phyloP scores from a whole-genome alignment of 1,140 invertebrate genomes.

The Eurosta solidaginis region DNA sequence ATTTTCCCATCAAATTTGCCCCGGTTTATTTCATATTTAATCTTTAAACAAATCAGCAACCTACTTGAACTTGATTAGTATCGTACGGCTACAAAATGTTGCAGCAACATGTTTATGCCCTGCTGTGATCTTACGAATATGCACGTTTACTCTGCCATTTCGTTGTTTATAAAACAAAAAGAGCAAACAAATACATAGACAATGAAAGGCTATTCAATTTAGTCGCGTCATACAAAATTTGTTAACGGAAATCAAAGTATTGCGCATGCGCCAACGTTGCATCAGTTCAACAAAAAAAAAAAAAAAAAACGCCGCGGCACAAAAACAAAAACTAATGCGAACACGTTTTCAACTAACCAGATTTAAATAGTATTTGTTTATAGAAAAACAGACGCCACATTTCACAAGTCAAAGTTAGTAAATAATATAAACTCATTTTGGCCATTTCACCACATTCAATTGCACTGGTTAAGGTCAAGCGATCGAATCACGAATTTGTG shows the following conservation, averaged over 20 bases:
- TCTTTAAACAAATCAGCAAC: no score
- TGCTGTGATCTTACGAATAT: not conserved
- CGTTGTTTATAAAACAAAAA: not conserved
- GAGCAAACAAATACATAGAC: not conserved
- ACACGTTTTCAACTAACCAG: not conserved
- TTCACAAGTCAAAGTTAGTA: not conserved
- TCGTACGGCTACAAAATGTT: conserved; percentile 10
- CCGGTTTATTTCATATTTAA: no score
- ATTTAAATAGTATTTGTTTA: not conserved
- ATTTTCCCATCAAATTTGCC: no score
- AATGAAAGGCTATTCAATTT: not conserved
- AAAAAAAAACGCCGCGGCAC: no score
- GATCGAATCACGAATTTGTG: not conserved
- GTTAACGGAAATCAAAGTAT: not conserved
- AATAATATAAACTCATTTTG: not conserved
- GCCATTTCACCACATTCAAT: not conserved
- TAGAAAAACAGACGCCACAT: not conserved
- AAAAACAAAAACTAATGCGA: not conserved
- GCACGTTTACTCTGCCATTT: not conserved
- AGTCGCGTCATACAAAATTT: conserved; percentile 13
- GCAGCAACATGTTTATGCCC: not conserved
- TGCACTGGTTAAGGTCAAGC: conserved; percentile 26
- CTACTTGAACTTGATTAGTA: no score
- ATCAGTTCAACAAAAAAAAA: not conserved
- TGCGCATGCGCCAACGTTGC: conserved; percentile 13